Evolutionary conservation across 2,797 vertebrate genomes (phyloP).

Genomic region (Kryptopterus vitreolus): DNA sequence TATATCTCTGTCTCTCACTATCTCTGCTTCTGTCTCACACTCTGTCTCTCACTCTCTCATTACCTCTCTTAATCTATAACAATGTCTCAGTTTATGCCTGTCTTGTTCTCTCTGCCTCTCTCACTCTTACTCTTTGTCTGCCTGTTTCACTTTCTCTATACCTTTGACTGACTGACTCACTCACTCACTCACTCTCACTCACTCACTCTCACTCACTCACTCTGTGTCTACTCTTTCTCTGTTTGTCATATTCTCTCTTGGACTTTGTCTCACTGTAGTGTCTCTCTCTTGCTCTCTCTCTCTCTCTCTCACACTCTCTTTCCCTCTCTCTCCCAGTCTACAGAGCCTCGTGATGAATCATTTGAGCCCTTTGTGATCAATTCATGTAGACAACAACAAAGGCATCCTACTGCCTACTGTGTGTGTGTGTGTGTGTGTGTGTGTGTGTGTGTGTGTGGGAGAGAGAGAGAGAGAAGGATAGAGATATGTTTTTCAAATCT

Average conservation of each 20-base stretch:
- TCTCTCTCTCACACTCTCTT: neutral
- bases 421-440: neutral
- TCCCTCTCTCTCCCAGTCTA: neutral
- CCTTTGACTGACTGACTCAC: neutral
- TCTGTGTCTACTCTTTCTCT: neutral
- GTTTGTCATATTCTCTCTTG: neutral
- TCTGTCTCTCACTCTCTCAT: neutral
- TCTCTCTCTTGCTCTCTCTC: neutral
- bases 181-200: neutral
- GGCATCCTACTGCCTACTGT: neutral
- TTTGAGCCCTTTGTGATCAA: constrained; percentile 29
- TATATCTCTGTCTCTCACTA: neutral
- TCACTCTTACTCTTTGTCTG: neutral
- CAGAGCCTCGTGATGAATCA: constrained; percentile 26
- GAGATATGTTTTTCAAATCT: neutral
- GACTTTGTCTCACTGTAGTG: neutral
- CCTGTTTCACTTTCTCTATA: neutral
- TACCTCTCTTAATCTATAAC: neutral
- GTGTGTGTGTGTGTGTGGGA: neutral
- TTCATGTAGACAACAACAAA: constrained; percentile 6
- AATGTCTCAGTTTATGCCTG: neutral
- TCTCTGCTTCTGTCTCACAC: neutral
- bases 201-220: too few relatives aligned
- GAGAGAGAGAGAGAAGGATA: too few relatives aligned
- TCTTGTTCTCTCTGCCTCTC: neutral